These are phyloP conservation scores for Stichodactyla helianthus DNA, from an alignment of 64 coral and sea anemone genomes.

Conservation along the genomic window DNA sequence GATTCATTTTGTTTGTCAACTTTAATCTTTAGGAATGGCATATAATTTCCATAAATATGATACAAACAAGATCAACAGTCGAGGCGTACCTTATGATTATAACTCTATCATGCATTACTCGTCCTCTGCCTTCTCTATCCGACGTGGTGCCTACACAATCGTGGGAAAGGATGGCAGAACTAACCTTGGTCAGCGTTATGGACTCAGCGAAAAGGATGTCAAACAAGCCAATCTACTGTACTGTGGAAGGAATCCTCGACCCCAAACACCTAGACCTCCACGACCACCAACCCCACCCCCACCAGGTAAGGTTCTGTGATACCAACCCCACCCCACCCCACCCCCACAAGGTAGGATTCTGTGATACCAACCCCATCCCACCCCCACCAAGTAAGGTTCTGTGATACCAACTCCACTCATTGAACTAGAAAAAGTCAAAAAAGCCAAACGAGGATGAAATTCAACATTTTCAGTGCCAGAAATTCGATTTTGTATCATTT, in stretches of 20 bases:
- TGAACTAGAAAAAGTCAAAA: neutral
- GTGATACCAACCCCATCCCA: neutral
- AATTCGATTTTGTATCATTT: too few relatives aligned
- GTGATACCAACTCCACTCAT: neutral
- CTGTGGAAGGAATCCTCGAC: slow-evolving; percentile 35
- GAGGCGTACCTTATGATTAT: slow-evolving; percentile 64
- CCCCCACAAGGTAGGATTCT: slow-evolving; percentile 19
- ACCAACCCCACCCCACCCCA: neutral
- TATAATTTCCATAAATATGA: slow-evolving; percentile 86
- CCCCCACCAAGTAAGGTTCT: slow-evolving; percentile 16
- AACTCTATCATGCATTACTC: slow-evolving; percentile 74
- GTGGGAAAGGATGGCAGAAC: slow-evolving; percentile 39
- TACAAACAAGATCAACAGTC: slow-evolving; percentile 58
- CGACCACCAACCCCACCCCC: slow-evolving; percentile 43
- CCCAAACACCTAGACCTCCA: slow-evolving; percentile 29
- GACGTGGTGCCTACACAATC: slow-evolving; percentile 46
- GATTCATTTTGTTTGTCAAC: too few relatives aligned
- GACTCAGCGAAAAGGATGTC: slow-evolving; percentile 57
- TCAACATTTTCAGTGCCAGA: too few relatives aligned
- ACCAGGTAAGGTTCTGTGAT: neutral
- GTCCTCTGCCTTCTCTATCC: slow-evolving; percentile 62
- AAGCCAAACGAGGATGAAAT: too few relatives aligned
- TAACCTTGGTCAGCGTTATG: slow-evolving; percentile 90
- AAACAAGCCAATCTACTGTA: slow-evolving; percentile 69
- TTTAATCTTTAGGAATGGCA: slow-evolving; percentile 33